Evolutionary conservation across 2,113 vertebrate species (phyloP).

Genomic region (Balaenoptera acutorostrata): DNA sequence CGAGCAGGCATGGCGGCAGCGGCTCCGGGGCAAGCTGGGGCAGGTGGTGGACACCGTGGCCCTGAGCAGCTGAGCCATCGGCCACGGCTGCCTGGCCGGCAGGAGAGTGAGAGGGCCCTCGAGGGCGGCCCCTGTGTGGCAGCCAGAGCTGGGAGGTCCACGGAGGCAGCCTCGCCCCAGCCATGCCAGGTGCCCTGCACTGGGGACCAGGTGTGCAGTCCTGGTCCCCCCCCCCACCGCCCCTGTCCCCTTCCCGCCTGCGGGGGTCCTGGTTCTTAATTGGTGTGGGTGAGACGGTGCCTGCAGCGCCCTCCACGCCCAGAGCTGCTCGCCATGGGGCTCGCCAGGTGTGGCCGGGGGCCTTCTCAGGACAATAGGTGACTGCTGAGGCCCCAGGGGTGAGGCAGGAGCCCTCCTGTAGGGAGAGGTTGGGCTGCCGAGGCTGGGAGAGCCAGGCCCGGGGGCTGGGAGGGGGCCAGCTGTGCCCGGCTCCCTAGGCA

Average conservation of each 20-base stretch:
- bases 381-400: not conserved
- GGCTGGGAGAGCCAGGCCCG: not conserved
- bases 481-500: not conserved
- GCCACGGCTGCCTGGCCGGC: not conserved
- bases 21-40: constrained; percentile 95
- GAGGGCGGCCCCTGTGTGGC: not conserved
- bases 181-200: not conserved
- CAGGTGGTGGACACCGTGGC: constrained; percentile 99
- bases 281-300: not conserved
- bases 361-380: not conserved
- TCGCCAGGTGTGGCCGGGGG: not conserved
- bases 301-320: not conserved
- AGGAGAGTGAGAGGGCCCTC: constrained; percentile 30
- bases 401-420: not conserved
- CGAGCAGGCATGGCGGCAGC: constrained; percentile 94
- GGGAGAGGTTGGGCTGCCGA: not conserved
- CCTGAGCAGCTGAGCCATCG: constrained; percentile 91
- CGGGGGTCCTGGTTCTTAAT: not conserved
- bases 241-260: not conserved
- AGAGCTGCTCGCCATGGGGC: not conserved
- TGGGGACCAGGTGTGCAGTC: not conserved
- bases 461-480: not conserved
- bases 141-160: not conserved
- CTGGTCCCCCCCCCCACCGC: not conserved
- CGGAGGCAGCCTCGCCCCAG: not conserved